Conservation (phyloP, 2,113 vertebrate genomes). For the Sturnira hondurensis region DNA sequence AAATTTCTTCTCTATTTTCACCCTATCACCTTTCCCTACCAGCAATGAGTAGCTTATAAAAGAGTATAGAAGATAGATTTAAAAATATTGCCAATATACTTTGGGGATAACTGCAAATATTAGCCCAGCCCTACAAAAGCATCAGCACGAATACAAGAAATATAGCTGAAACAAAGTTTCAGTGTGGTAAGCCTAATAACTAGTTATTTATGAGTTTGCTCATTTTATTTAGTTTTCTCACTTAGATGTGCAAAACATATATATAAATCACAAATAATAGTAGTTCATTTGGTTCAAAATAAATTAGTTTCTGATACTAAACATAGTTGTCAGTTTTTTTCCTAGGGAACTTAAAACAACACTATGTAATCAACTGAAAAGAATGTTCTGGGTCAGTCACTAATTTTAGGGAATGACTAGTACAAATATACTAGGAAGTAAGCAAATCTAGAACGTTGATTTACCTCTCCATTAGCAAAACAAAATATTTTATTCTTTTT, state of each 20-base stretch:
- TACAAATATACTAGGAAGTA: not conserved
- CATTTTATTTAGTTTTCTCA: conserved; percentile 4
- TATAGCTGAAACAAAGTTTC: not conserved
- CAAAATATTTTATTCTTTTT: conserved; percentile 29
- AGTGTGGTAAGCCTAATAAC: conserved; percentile 1
- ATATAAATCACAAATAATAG: conserved; percentile 7
- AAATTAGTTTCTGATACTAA: conserved; percentile 24
- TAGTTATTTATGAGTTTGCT: not conserved
- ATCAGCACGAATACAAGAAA: not conserved
- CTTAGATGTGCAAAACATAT: conserved; percentile 7
- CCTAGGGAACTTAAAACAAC: not conserved
- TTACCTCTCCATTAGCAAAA: not conserved
- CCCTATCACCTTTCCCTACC: not conserved
- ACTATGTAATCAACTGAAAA: not conserved
- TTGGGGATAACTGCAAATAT: not conserved
- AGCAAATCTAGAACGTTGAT: not conserved
- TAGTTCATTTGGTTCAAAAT: not conserved
- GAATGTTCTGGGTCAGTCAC: not conserved
- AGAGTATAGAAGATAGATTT: not conserved
- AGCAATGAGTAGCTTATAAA: not conserved
- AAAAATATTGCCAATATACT: not conserved
- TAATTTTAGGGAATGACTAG: conserved; percentile 29
- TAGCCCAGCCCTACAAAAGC: not conserved
- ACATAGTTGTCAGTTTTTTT: not conserved
- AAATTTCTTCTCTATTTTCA: not conserved